Evolutionary conservation across 1,140 invertebrate genomes (phyloP).

Genomic region (Amyelois transitella): DNA sequence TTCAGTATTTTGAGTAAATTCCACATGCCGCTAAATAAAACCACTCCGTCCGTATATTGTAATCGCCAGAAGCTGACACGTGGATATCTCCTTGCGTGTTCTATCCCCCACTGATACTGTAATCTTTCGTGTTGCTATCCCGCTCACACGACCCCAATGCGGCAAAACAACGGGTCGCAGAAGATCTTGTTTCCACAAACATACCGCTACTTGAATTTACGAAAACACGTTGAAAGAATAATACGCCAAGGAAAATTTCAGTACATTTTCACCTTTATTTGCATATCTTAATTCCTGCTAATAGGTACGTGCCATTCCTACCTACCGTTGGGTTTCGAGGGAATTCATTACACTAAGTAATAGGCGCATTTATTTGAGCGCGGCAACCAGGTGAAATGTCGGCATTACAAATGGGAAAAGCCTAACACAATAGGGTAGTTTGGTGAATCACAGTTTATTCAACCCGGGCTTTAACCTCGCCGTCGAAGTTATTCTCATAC

Average conservation of each 20-base stretch:
- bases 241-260: not conserved
- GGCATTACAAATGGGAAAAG: slow-evolving; percentile 32
- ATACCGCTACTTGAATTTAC: not conserved
- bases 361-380: slow-evolving; percentile 12
- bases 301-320: not conserved
- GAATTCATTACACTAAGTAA: slow-evolving; percentile 9
- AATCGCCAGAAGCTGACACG: not conserved
- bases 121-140: not conserved
- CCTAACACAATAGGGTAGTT: slow-evolving; percentile 40
- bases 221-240: not conserved
- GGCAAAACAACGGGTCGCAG: not conserved
- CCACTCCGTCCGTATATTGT: not conserved
- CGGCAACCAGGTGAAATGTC: slow-evolving; percentile 26
- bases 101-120: not conserved
- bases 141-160: not conserved
- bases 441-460: slow-evolving; percentile 42
- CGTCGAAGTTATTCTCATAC: not conserved
- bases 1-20: not conserved
- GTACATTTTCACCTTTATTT: not conserved
- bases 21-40: not conserved
- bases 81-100: not conserved
- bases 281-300: not conserved
- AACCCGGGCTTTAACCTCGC: slow-evolving; percentile 28
- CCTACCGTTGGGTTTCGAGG: not conserved
- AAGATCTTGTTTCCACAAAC: not conserved